Percentiles rank a stretch among this genome's conserved stretches.
Evolutionary conservation across 2,113 vertebrate species (phyloP).

Genomic region (Protobothrops flavoviridis): DNA sequence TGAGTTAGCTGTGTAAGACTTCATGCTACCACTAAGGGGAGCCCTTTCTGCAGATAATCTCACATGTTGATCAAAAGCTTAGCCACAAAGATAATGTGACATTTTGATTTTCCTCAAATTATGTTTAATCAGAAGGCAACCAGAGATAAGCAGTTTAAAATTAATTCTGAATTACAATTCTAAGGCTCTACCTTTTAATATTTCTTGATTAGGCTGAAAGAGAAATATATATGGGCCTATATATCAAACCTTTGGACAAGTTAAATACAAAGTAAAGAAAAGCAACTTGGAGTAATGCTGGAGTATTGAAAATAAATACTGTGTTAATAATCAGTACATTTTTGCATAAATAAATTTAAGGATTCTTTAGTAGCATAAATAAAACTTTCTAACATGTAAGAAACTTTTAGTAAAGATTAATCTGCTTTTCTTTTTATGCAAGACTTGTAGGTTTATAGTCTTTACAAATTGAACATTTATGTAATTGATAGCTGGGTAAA

Average conservation of each 20-base stretch:
- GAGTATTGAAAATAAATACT: conserved; percentile 22
- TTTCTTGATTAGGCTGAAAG: conserved; percentile 53
- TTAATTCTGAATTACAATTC: conserved; percentile 67
- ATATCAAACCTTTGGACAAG: conserved; percentile 37
- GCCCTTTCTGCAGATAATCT: conserved; percentile 69
- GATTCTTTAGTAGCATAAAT: conserved; percentile 26
- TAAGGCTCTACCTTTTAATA: conserved; percentile 30
- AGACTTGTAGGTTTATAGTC: conserved; percentile 25
- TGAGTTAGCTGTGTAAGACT: conserved; percentile 45
- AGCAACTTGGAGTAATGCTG: conserved; percentile 9
- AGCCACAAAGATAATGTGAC: conserved; percentile 65
- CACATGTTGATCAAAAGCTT: conserved; percentile 44
- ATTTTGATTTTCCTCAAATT: conserved; percentile 67
- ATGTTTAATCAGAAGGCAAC: conserved; percentile 68
- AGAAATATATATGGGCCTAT: conserved; percentile 47
- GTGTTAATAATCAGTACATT: neutral
- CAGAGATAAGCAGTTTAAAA: conserved; percentile 69
- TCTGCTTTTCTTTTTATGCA: neutral
- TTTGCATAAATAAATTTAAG: neutral
- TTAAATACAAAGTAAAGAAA: conserved; percentile 25
- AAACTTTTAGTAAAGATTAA: neutral
- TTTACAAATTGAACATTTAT: conserved; percentile 11
- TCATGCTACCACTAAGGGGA: conserved; percentile 67
- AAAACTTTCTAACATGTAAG: neutral
- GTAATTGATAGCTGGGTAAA: conserved; percentile 22